Evolutionary conservation across 2,113 vertebrate genomes (phyloP).

Genomic region (Pelobates fuscus): DNA sequence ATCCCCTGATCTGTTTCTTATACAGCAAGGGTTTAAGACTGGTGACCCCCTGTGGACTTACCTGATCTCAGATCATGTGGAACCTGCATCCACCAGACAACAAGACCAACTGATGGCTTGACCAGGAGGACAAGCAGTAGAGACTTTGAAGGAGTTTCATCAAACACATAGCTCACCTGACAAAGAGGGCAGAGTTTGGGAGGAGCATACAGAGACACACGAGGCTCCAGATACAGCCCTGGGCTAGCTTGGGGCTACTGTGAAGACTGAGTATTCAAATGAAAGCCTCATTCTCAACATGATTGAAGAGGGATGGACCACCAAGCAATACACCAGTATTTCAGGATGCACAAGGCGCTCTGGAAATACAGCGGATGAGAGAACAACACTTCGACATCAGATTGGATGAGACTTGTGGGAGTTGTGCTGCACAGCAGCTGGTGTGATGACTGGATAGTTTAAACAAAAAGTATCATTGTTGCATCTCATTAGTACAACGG

Average conservation of each 20-base stretch:
- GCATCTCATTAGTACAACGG: no score
- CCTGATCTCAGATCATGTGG: background rate
- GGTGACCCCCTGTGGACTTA: background rate
- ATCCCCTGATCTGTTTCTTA: no score
- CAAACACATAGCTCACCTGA: background rate
- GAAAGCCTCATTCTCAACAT: background rate
- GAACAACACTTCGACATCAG: no score
- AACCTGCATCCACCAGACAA: background rate
- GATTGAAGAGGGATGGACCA: no score
- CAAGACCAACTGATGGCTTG: no score
- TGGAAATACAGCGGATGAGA: no score
- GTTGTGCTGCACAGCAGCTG: no score
- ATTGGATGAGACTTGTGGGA: no score
- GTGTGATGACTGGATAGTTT: no score
- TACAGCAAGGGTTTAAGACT: no score
- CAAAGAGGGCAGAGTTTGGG: background rate
- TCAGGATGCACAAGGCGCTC: no score
- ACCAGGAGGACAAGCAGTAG: background rate
- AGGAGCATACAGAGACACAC: background rate
- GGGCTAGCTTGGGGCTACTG: background rate
- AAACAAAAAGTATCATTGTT: no score
- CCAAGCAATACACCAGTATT: background rate
- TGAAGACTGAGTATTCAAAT: background rate
- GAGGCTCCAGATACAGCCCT: background rate
- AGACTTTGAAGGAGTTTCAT: background rate